phyloP scores from a whole-genome alignment of 2,113 vertebrate species.

The Ovis canadensis region DNA sequence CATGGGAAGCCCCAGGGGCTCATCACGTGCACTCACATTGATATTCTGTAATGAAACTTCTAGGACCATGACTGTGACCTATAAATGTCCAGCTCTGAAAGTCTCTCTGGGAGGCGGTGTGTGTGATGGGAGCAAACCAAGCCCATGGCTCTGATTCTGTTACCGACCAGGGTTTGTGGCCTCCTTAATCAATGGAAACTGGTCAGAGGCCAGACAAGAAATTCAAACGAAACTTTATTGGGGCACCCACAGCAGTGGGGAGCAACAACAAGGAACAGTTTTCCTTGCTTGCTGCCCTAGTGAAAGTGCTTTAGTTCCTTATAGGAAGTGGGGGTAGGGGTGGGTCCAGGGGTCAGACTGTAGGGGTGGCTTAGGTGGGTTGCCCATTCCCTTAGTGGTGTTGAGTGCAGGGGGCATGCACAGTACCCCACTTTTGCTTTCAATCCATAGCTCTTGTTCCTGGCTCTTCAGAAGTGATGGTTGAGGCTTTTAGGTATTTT shows the following conservation, averaged over 20 bases:
- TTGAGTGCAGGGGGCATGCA: neutral
- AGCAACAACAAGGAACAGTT: neutral
- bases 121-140: too few relatives aligned
- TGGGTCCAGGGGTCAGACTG: neutral
- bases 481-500: neutral
- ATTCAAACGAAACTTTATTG: neutral
- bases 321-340: neutral
- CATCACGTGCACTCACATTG: accelerated
- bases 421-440: neutral
- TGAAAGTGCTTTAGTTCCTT: neutral
- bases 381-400: neutral
- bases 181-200: neutral
- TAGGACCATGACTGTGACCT: neutral
- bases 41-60: neutral
- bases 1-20: neutral
- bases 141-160: neutral
- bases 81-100: neutral
- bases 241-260: neutral
- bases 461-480: neutral
- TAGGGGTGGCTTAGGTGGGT: neutral
- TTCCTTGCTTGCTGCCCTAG: neutral
- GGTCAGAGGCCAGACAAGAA: neutral
- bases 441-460: neutral
- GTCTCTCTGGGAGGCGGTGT: accelerated
- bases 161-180: neutral